phyloP scores from a whole-genome alignment of 2,113 vertebrate genomes.

The Alligator mississippiensis region DNA sequence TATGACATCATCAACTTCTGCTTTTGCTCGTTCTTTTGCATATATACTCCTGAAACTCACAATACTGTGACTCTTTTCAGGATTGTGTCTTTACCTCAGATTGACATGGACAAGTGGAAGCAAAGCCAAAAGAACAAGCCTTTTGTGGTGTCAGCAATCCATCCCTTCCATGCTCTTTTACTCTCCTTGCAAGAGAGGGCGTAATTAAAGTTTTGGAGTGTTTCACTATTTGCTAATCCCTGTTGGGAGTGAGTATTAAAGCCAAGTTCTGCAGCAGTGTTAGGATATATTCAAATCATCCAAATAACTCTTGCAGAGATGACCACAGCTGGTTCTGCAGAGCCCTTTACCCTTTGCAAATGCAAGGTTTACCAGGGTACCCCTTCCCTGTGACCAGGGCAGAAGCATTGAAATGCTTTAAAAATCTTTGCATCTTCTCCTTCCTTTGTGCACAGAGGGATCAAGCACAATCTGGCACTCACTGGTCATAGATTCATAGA shows the following conservation, averaged over 20 bases:
- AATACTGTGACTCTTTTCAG: neutral
- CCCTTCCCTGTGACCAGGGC: neutral
- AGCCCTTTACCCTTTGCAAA: neutral
- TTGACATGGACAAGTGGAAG: neutral
- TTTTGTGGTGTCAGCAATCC: neutral
- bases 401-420: neutral
- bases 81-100: conserved; percentile 32
- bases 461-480: neutral
- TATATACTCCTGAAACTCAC: neutral
- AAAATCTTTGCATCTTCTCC: neutral
- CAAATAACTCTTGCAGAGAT: neutral
- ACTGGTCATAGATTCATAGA: neutral
- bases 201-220: neutral
- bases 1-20: conserved; percentile 43
- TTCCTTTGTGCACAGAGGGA: neutral
- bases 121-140: conserved; percentile 29
- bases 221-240: neutral
- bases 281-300: neutral
- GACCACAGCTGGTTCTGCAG: neutral
- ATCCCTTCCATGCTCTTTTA: conserved; percentile 10
- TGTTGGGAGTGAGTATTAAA: neutral
- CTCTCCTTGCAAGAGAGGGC: conserved; percentile 3
- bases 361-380: neutral
- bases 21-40: conserved; percentile 28
- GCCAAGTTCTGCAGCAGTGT: neutral